phyloP scores from a whole-genome alignment of 2,888 invertebrate species.

The Fragum whitleyi region DNA sequence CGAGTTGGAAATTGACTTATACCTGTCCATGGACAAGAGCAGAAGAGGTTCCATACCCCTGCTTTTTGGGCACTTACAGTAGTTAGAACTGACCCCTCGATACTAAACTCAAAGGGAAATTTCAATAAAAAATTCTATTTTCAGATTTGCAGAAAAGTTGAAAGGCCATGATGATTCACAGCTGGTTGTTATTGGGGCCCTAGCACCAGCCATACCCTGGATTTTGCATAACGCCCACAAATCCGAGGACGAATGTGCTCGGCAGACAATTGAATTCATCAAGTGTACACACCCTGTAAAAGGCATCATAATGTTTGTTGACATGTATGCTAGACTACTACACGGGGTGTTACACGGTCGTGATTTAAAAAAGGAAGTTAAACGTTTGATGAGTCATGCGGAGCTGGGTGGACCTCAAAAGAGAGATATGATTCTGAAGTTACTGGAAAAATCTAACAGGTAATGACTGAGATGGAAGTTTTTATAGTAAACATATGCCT shows the following conservation, averaged over 20 bases:
- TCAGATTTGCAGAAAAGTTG: constrained; percentile 65
- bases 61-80: too few species aligned
- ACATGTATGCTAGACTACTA: constrained; percentile 76
- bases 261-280: constrained; percentile 74
- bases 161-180: constrained; percentile 71
- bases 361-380: constrained; percentile 71
- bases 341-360: constrained; percentile 78
- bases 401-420: constrained; percentile 75
- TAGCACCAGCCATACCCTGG: constrained; percentile 79
- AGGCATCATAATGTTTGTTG: constrained; percentile 73
- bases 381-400: constrained; percentile 66
- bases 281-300: constrained; percentile 80
- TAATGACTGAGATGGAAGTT: constrained; percentile 43
- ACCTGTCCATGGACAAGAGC: too few species aligned
- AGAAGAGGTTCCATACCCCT: too few species aligned
- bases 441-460: constrained; percentile 69
- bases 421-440: constrained; percentile 65
- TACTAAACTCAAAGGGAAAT: too few species aligned
- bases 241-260: constrained; percentile 76
- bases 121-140: too few species aligned
- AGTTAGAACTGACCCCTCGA: too few species aligned
- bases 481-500: too few species aligned
- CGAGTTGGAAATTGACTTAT: too few species aligned
- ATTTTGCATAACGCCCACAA: constrained; percentile 77
- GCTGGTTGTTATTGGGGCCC: constrained; percentile 76